Percentiles rank a stretch among this genome's conserved stretches.
Conservation (phyloP, 2,888 invertebrate genomes). For the Lasioglossum lativentre region DNA sequence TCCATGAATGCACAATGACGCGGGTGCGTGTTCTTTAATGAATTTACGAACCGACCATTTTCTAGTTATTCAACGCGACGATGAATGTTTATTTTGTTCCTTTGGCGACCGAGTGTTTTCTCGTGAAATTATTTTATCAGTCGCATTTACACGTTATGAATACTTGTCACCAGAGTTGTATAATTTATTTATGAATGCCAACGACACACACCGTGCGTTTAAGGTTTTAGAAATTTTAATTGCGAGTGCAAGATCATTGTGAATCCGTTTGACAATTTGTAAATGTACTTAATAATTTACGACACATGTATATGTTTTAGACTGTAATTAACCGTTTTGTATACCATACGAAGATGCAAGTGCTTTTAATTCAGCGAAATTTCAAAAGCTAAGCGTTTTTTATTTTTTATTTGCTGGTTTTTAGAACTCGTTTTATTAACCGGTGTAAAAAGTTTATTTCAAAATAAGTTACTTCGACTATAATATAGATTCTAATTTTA, state of each 20-base stretch:
- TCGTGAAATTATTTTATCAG: background rate
- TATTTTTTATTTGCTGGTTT: too few relatives aligned
- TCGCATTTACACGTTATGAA: background rate
- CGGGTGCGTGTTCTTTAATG: constrained; percentile 17
- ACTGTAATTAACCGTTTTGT: too few relatives aligned
- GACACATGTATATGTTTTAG: too few relatives aligned
- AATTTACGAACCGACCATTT: constrained; percentile 12
- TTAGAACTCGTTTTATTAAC: too few relatives aligned
- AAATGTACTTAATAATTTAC: background rate
- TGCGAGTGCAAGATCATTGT: background rate
- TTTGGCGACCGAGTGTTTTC: background rate
- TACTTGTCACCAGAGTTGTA: background rate
- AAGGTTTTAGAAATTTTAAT: background rate
- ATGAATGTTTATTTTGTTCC: background rate
- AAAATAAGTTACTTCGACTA: too few relatives aligned
- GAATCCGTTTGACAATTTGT: background rate
- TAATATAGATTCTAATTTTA: too few relatives aligned
- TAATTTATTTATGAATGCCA: background rate
- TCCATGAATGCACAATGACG: constrained; percentile 8
- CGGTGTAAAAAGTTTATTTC: too few relatives aligned
- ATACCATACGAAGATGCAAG: too few relatives aligned
- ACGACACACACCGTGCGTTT: background rate
- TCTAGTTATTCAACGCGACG: background rate
- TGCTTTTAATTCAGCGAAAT: too few relatives aligned
- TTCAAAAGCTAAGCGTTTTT: too few relatives aligned